phyloP scores from a whole-genome alignment of 2,113 vertebrate species.

The Dasyprocta punctata region DNA sequence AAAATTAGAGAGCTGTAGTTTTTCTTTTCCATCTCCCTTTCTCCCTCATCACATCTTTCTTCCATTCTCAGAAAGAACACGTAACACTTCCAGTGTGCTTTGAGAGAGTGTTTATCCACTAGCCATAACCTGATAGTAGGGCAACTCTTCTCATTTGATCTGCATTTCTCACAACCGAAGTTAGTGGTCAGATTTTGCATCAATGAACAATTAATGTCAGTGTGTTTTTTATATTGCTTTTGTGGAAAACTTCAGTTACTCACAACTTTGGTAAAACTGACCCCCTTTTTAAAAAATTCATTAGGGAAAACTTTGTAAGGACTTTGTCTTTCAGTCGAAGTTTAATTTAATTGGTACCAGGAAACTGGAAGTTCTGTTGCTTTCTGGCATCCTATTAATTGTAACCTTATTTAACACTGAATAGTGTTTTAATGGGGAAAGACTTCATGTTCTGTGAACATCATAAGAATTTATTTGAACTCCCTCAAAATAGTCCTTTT shows the following conservation, averaged over 20 bases:
- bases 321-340: conserved; percentile 57
- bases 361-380: conserved; percentile 79
- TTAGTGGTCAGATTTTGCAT: not conserved
- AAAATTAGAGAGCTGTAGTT: not conserved
- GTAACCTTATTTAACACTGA: conserved; percentile 67
- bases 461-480: conserved; percentile 73
- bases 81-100: not conserved
- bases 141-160: not conserved
- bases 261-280: conserved; percentile 59
- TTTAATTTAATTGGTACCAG: conserved; percentile 70
- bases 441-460: conserved; percentile 77
- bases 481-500: conserved; percentile 35
- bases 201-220: conserved; percentile 44
- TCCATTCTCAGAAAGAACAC: not conserved
- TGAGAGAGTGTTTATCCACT: not conserved
- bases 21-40: not conserved
- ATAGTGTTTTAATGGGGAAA: conserved; percentile 74
- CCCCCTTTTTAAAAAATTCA: not conserved
- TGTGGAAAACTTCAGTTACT: not conserved
- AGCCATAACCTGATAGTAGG: not conserved
- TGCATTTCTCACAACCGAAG: not conserved
- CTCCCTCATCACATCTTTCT: not conserved
- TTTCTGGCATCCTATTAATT: conserved; percentile 84
- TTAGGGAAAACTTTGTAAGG: conserved; percentile 68
- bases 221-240: not conserved